Evolutionary conservation across 2,113 vertebrate species (phyloP).

Genomic region (Mesoclemmys tuberculata): DNA sequence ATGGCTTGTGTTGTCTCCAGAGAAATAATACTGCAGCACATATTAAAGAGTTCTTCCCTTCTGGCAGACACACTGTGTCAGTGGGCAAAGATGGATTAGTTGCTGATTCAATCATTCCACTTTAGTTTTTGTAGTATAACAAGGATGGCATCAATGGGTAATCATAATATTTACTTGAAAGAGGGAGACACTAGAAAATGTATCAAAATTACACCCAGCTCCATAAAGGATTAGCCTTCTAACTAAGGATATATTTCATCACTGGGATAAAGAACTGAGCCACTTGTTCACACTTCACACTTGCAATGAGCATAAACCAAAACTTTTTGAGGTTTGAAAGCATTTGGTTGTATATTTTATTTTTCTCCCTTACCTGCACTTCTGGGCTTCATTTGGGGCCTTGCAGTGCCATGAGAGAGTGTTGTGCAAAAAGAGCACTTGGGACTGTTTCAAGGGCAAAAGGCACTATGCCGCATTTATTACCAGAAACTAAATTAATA

Average conservation of each 20-base stretch:
- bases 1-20: neutral
- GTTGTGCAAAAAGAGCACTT: no score
- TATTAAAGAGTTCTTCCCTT: neutral
- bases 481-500: no score
- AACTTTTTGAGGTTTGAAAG: fast-evolving
- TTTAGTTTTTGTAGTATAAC: neutral
- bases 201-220: neutral
- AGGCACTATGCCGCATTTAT: no score
- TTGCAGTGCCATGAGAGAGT: neutral
- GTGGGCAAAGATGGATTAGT: neutral
- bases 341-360: neutral
- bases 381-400: neutral
- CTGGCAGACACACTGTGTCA: neutral
- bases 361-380: neutral
- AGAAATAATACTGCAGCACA: neutral
- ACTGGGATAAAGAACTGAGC: neutral
- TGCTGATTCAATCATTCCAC: neutral
- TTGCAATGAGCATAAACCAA: fast-evolving
- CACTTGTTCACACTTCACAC: fast-evolving
- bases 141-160: neutral
- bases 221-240: neutral
- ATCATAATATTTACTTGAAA: neutral
- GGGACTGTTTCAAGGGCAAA: no score
- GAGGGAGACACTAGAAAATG: neutral
- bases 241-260: neutral